Conservation (phyloP, 1,140 invertebrate genomes). For the Nymphalis io region DNA sequence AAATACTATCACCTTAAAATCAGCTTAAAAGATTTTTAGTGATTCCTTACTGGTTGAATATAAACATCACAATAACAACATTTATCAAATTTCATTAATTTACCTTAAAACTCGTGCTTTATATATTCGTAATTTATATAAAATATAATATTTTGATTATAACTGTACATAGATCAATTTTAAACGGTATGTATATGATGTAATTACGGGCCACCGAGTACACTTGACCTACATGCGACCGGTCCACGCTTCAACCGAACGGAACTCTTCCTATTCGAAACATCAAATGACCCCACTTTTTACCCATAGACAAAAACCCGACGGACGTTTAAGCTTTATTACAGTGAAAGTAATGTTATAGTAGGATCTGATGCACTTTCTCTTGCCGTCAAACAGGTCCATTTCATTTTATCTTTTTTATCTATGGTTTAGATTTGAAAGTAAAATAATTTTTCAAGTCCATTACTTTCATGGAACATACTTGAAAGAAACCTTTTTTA, state of each 20-base stretch:
- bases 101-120: too few species aligned
- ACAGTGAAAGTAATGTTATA: slow-evolving; percentile 52
- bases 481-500: too few species aligned
- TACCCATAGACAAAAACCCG: slow-evolving; percentile 31
- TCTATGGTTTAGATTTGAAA: slow-evolving; percentile 3
- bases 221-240: slow-evolving; percentile 63
- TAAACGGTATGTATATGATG: slow-evolving; percentile 45
- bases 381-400: slow-evolving; percentile 28
- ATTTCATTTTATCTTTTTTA: slow-evolving; percentile 9
- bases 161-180: background rate
- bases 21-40: too few species aligned
- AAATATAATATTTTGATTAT: too few species aligned
- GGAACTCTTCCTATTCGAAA: slow-evolving; percentile 50
- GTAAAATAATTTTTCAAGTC: background rate
- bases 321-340: slow-evolving; percentile 35
- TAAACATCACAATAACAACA: too few species aligned
- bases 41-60: too few species aligned
- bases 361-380: slow-evolving; percentile 51
- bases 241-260: slow-evolving; percentile 34
- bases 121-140: too few species aligned
- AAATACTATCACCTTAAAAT: too few species aligned
- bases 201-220: slow-evolving; percentile 41
- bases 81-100: too few species aligned
- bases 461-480: background rate
- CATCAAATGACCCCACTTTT: slow-evolving; percentile 30